phyloP scores from a whole-genome alignment of 1,140 invertebrate genomes.

The Cotesia glomerata region DNA sequence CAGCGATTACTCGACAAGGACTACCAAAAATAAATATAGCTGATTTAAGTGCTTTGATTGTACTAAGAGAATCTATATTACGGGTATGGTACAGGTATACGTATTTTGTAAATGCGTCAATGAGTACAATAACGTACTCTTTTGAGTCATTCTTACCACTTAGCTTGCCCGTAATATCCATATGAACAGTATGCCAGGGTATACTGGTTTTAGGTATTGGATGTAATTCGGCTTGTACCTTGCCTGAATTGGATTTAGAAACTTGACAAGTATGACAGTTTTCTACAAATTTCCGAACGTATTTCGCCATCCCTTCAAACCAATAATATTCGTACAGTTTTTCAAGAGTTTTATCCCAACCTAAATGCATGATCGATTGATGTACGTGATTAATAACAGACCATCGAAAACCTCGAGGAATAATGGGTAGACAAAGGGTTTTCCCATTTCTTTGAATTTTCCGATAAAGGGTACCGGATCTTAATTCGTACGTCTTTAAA shows the following conservation, averaged over 20 bases:
- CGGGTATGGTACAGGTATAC: constrained; percentile 15
- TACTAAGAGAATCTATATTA: constrained; percentile 4
- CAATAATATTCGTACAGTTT: constrained; percentile 43
- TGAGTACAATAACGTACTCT: constrained; percentile 42
- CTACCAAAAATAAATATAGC: constrained; percentile 41
- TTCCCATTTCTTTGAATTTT: constrained; percentile 35
- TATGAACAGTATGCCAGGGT: constrained; percentile 47
- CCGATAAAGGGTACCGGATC: constrained; percentile 36
- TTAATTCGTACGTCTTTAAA: constrained; percentile 38
- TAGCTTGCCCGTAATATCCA: constrained; percentile 40
- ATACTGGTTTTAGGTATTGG: constrained; percentile 40
- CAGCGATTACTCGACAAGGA: constrained; percentile 43
- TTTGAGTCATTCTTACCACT: constrained; percentile 29
- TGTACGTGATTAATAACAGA: constrained; percentile 49
- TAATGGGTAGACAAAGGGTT: constrained; percentile 42
- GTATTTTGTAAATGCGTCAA: constrained; percentile 49
- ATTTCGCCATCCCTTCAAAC: constrained; percentile 40
- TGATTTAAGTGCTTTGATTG: constrained; percentile 3
- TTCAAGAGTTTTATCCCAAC: constrained; percentile 41
- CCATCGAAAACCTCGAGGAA: constrained; percentile 43
- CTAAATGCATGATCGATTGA: constrained; percentile 38
- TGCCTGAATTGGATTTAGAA: constrained; percentile 35
- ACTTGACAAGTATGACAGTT: constrained; percentile 39
- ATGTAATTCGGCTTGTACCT: constrained; percentile 4
- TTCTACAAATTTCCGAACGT: constrained; percentile 37